phyloP scores from a whole-genome alignment of 2,888 invertebrate species.

The Yponomeuta malinellus region DNA sequence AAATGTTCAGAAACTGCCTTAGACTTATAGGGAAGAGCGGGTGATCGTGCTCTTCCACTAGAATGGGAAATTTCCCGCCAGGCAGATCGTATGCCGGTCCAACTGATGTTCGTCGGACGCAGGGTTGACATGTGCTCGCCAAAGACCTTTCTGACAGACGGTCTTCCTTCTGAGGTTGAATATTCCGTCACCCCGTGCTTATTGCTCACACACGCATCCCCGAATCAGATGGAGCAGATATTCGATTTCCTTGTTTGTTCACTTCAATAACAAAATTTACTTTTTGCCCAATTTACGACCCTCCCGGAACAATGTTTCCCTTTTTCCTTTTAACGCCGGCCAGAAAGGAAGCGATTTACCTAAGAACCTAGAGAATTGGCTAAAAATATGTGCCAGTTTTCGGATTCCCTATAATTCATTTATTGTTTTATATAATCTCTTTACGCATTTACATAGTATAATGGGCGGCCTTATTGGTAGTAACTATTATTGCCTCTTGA shows the following conservation, averaged over 20 bases:
- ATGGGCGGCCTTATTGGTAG: too few species aligned
- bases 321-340: slow-evolving; percentile 13
- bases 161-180: background rate
- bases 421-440: too few species aligned
- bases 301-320: slow-evolving; percentile 30
- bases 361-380: background rate
- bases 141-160: background rate
- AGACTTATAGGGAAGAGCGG: background rate
- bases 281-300: slow-evolving; percentile 36
- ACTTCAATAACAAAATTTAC: slow-evolving; percentile 37
- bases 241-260: slow-evolving; percentile 45
- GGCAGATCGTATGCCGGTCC: too few species aligned
- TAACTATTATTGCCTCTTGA: too few species aligned
- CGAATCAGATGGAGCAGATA: slow-evolving; percentile 40
- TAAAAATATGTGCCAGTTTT: background rate
- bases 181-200: background rate
- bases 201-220: slow-evolving; percentile 24
- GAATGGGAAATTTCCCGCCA: too few species aligned
- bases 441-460: too few species aligned
- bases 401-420: background rate
- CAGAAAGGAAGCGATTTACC: background rate
- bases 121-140: too few species aligned
- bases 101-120: too few species aligned
- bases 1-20: background rate
- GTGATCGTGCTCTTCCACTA: too few species aligned